Evolutionary conservation across 2,113 vertebrate species (phyloP).

Genomic region (Calyptommatus sinebrachiatus): DNA sequence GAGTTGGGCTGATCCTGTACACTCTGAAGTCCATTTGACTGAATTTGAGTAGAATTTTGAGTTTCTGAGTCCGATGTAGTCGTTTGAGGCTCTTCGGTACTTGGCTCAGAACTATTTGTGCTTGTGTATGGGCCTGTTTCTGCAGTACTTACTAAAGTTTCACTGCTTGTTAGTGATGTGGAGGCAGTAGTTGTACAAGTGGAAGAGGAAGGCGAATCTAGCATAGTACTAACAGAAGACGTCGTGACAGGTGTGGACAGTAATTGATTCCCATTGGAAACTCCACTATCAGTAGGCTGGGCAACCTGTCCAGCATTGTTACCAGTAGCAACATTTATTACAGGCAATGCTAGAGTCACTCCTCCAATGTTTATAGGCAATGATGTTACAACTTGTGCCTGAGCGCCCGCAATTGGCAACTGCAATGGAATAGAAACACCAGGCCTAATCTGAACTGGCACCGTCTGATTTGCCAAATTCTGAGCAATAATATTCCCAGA

Average conservation of each 20-base stretch:
- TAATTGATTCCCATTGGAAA: constrained; percentile 90
- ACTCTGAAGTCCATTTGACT: constrained; percentile 90
- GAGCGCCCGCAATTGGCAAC: constrained; percentile 89
- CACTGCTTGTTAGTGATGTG: constrained; percentile 74
- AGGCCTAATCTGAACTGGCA: constrained; percentile 93
- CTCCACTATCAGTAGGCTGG: constrained; percentile 84
- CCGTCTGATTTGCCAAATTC: constrained; percentile 87
- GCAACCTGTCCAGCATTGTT: constrained; percentile 84
- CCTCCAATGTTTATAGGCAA: constrained; percentile 96
- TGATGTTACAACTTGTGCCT: constrained; percentile 92
- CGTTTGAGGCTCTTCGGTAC: constrained; percentile 78
- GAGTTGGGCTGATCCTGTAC: constrained; percentile 79
- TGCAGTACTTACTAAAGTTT: constrained; percentile 74
- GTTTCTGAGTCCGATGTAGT: constrained; percentile 74
- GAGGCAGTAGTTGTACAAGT: constrained; percentile 74
- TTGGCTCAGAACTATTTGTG: constrained; percentile 73
- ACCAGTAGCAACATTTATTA: constrained; percentile 88
- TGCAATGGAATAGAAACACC: constrained; percentile 94
- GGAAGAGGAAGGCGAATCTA: constrained; percentile 77
- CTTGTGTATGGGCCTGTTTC: constrained; percentile 82
- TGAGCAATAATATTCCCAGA: constrained; percentile 85
- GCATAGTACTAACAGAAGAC: constrained; percentile 72
- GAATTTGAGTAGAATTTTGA: constrained; percentile 80
- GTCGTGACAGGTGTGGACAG: constrained; percentile 77
- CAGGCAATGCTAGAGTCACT: constrained; percentile 92